Evolutionary conservation across 1,140 invertebrate species (phyloP), one percentile per base, ranked within the genome.

Genomic region (Anastrepha obliqua): DNA sequence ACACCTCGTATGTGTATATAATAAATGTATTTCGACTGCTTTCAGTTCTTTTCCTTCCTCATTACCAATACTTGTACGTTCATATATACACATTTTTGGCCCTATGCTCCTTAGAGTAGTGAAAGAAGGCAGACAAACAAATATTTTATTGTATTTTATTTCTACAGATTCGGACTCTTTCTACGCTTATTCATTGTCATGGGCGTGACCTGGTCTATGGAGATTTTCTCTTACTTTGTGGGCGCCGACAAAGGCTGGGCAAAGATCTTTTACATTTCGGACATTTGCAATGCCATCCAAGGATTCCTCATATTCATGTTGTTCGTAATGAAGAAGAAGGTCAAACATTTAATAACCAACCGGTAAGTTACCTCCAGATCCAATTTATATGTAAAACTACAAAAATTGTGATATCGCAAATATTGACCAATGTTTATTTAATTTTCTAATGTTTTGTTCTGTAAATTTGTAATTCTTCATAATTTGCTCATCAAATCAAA

Each of bases 171-270:
- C 88, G 95, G 95, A 86, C 90, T 97, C 0, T 97, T 96, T 89
- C 88, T 96, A 70, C 96, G 96, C 88, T 91, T 97, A 6, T 96
- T 96, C 87, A 94, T 96, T 39, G 95, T 96, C 0, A 96, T 97
- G 96, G 96, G 96, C 6, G 94, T 96, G 2, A 96, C 95, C 87
- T 97, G 96, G 96, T 94, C 95, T 2, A 95, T 95, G 92, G 96
- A 97, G 90, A 94, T 96, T 62, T 91, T 97, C 39, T 96, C 96
- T 0, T 96, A 94, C 94, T 89, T 94, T 65, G 92, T 94, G 20
- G 91, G 88, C 85, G 87, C 7, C 90, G 90, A 89, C 89, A 93
- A 86, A 89, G 92, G 78, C 58, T 92, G n/a, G 91, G 91, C 88
- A 8, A 92, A 91, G 87, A 88, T 95, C n/a, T 96, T 95, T 93